Evolutionary conservation across 2,113 vertebrate genomes (phyloP), one percentile per base, ranked within the genome.

Genomic region (Scomber scombrus): DNA sequence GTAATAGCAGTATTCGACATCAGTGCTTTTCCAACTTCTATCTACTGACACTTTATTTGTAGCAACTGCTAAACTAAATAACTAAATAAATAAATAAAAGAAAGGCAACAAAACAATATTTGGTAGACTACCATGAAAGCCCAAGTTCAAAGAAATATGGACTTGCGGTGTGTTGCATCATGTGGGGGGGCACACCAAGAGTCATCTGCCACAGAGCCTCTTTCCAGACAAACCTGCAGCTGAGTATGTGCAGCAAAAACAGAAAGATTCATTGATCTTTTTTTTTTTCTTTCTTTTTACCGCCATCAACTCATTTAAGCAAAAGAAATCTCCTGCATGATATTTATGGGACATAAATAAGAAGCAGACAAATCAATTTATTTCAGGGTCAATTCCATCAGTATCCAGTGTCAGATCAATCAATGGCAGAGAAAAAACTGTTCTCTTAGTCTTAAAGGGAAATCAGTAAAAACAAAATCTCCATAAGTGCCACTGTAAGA

Each of bases 121-220:
- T 90, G 91, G 82, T 81, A 75, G 92, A 91, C 85, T 84, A 85
- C 90, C 93, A 92, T 93, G 81, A 94, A 93, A 95, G 87, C 81
- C 78, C 26, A 52, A 87, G 94, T 94, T 95, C 94, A 95, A 95
- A 95, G 92, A 83, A 88, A 87, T 78, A 80, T 57, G 80, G 85
- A 89, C 93, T 95, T 95, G 93, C 95, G 73, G 88, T 63, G 80
- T 66, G 71, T 95, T 95, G 93, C 95, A 94, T 95, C 95, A 95
- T 93, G 88, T 89, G 85, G 87, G 7, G 87, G 85, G 88, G 87
- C 85, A 88, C 87, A 86, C 82, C 73, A 85, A 82, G 77, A 93
- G 74, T 92, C 81, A 87, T 89, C 89, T 87, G 77, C 85, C 88
- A 75, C 71, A 49, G 89, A 85, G 88, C 85, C 85, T 88, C 81